Base-by-base conservation (phyloP, 2,888 invertebrate genomes). In the Sinopyrophorus schimmeli region DNA sequence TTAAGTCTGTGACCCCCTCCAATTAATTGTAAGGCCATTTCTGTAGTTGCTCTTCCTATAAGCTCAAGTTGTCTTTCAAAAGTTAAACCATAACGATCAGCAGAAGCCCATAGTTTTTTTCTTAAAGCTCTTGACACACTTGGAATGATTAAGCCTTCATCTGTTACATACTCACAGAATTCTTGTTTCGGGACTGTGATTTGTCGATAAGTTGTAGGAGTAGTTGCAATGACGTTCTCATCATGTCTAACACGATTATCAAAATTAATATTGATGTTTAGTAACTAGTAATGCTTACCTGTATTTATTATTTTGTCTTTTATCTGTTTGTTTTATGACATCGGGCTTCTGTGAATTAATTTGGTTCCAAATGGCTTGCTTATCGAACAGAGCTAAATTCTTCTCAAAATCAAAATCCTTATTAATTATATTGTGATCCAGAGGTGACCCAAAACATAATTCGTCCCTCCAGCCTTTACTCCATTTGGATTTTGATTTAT, bases 371-470 rank as follows among this genome's bases (percentile, higher is more conserved):
- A 89, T 78, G 14, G 87, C 87, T 74, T 83, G 76, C 74, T 94
- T 94, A 74, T 94, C 87, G 74, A 95, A 95, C 32, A 95, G 76
- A 12, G 92, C 92, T 42, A 94, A 77, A 76, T 94, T 95, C 56
- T 91, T 92, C 70, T 95, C 94, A 78, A 95, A 94, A 78, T 95
- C 94, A 77, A 95, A 95, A 64, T 95, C 94, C 68, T 86, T 80
- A 58, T 75, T 78, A 38, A 83, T 71, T 38, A 78, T 79, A n/a
- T n/a, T n/a, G 41, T 83, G 80, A 57, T 86, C 86, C 5, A 83
- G 75, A 26, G 86, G 83, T 3, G 80, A 80, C 16, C 87, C 89
- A 74, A 91, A 90, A 68, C 89, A 89, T 43, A 86, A 85, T 68
- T 88, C 87, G 71, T 87, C 84, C 60, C 80, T 79, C 64, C 80